Evolutionary conservation across 2,888 invertebrate species (phyloP), one percentile per base, ranked within the genome.

Genomic region (Drosophila nigricruria): DNA sequence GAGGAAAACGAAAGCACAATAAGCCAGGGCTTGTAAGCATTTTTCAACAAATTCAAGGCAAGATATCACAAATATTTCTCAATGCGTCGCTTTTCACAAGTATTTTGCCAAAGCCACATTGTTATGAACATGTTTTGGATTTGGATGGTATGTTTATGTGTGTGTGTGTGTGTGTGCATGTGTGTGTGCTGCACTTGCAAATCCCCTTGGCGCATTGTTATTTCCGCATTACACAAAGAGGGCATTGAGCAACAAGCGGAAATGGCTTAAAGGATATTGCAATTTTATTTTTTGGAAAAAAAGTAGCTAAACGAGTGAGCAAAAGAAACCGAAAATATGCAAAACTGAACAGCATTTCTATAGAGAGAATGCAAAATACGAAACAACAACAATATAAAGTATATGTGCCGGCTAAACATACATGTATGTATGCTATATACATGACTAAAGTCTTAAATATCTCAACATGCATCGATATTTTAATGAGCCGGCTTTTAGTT

Each of bases 181-280:
- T 57, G 53, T 34, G 50, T 16, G 49, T n/a, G 54, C 57, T 77
- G 74, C 62, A 57, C 62, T 67, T 58, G 68, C 58, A 70, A 62
- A 64, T 70, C 67, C 71, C 54, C 73, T 73, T 71, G 80, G 69
- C 71, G 69, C 82, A 86, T 84, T 86, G 85, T 86, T 85, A 89
- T 86, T 84, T 86, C 89, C 86, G 89, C 81, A 88, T 79, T 81
- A 69, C 73, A 73, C 74, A 77, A 75, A 73, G 70, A 73, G 77
- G 73, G 70, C 87, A 89, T 73, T 69, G 76, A 81, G 73, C 76
- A 81, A 77, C 80, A 79, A 82, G 85, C 89, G 88, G 86, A 86
- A 88, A 89, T 88, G 70, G 88, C 88, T 89, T 82, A 72, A 81
- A 85, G 89, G 89, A 87, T 89, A 87, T 87, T 82, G 82, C 89